Evolutionary conservation across 2,113 vertebrate genomes (phyloP).

Genomic region (Nannobrachium achirus): DNA sequence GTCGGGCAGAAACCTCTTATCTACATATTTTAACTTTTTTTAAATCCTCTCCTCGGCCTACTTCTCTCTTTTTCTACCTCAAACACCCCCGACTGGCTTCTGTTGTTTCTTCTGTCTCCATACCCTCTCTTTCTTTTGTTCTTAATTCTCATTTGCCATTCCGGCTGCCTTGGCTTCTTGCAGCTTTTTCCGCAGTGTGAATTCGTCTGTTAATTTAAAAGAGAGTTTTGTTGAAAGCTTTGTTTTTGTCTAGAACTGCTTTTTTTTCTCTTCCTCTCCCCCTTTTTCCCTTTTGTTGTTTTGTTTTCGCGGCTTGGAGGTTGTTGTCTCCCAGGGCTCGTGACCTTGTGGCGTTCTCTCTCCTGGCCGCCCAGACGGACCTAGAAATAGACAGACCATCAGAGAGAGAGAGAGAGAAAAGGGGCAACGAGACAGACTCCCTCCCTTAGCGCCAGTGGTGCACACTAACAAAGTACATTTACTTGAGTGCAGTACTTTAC

Average conservation of each 20-base stretch:
- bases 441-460: slow-evolving; percentile 25
- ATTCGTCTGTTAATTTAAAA: slow-evolving; percentile 58
- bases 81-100: slow-evolving; percentile 4
- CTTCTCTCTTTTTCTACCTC: slow-evolving; percentile 17
- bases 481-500: too few species aligned
- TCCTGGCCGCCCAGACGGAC: slow-evolving; percentile 41
- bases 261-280: background rate
- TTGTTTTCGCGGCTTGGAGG: slow-evolving; percentile 51
- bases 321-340: slow-evolving; percentile 60
- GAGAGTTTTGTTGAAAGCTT: slow-evolving; percentile 42
- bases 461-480: too few species aligned
- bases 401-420: slow-evolving; percentile 15
- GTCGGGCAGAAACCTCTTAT: background rate
- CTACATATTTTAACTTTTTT: background rate
- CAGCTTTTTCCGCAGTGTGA: slow-evolving; percentile 44
- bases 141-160: slow-evolving; percentile 59
- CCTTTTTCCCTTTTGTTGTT: slow-evolving; percentile 22
- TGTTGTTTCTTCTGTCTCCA: slow-evolving; percentile 39
- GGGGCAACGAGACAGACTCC: slow-evolving; percentile 34
- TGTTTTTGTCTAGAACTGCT: slow-evolving; percentile 12
- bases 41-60: background rate
- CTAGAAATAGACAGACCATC: too few species aligned
- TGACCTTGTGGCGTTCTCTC: slow-evolving; percentile 41
- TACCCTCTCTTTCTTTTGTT: slow-evolving; percentile 12
- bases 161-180: slow-evolving; percentile 28